phyloP scores from a whole-genome alignment of 2,113 vertebrate genomes.

The Triplophysa rosa region DNA sequence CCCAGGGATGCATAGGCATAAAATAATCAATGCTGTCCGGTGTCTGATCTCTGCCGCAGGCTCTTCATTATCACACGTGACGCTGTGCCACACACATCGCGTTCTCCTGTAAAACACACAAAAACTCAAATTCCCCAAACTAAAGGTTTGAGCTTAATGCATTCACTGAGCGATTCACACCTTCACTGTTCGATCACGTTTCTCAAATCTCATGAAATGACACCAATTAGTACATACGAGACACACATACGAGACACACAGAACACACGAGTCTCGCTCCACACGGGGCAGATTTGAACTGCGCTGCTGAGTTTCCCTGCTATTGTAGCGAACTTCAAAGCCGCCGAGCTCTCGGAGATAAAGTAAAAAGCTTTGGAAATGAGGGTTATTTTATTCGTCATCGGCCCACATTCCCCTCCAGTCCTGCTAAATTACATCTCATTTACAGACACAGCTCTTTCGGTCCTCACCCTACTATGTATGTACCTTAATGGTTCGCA shows the following conservation, averaged over 20 bases:
- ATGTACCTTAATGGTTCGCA: background rate
- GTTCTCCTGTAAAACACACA: background rate
- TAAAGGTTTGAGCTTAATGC: constrained; percentile 6
- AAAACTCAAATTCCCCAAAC: background rate
- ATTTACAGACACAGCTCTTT: constrained; percentile 24
- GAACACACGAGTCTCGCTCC: background rate
- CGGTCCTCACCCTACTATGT: background rate
- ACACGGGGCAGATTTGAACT: background rate
- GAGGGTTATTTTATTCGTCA: constrained; percentile 22
- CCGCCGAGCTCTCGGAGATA: constrained; percentile 10
- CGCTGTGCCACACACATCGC: background rate
- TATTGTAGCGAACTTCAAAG: constrained; percentile 37
- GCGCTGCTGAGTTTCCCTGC: background rate
- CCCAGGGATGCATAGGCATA: background rate
- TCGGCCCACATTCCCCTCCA: background rate
- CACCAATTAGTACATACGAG: constrained; percentile 15
- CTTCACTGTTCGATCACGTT: constrained; percentile 21
- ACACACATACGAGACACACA: background rate
- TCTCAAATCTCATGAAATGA: constrained; percentile 19
- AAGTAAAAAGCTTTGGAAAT: constrained; percentile 35
- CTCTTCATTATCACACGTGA: background rate
- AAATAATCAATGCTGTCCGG: background rate
- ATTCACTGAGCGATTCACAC: background rate
- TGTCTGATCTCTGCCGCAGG: background rate
- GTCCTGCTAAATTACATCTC: constrained; percentile 39